Conservation (phyloP, 2,797 vertebrate genomes). For the Pseudochirops corinnae region DNA sequence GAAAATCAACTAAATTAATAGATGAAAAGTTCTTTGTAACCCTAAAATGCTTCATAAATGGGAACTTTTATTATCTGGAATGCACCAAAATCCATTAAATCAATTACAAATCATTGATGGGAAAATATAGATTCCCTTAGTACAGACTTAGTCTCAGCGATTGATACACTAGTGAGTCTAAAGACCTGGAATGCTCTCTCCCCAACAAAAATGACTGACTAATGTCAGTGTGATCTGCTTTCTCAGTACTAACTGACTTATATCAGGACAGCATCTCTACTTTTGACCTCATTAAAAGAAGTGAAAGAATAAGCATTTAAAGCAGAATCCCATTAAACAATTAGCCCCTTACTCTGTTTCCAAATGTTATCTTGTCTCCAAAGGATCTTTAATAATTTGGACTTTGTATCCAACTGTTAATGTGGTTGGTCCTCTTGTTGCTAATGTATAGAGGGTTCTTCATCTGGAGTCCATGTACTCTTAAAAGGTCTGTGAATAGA, state of each 20-base stretch:
- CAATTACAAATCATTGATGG: not conserved
- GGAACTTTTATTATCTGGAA: not conserved
- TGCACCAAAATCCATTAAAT: not conserved
- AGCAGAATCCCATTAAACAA: not conserved
- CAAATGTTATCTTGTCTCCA: not conserved
- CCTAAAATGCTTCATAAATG: conserved; percentile 1
- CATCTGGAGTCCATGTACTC: not conserved
- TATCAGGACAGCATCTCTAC: not conserved
- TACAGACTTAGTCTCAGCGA: not conserved
- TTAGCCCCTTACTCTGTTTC: not conserved
- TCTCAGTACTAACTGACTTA: not conserved
- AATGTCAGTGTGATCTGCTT: not conserved
- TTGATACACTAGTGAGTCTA: not conserved
- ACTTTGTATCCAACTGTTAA: not conserved
- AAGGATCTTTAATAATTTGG: not conserved
- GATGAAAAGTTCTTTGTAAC: not conserved
- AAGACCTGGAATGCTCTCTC: not conserved
- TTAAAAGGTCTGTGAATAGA: not conserved
- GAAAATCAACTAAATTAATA: not conserved
- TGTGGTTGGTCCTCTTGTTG: not conserved
- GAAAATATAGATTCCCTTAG: not conserved
- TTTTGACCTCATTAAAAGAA: not conserved
- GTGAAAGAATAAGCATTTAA: not conserved
- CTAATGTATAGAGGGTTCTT: not conserved
- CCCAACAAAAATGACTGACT: not conserved